phyloP scores from a whole-genome alignment of 2,797 vertebrate species.

The Carapus acus region DNA sequence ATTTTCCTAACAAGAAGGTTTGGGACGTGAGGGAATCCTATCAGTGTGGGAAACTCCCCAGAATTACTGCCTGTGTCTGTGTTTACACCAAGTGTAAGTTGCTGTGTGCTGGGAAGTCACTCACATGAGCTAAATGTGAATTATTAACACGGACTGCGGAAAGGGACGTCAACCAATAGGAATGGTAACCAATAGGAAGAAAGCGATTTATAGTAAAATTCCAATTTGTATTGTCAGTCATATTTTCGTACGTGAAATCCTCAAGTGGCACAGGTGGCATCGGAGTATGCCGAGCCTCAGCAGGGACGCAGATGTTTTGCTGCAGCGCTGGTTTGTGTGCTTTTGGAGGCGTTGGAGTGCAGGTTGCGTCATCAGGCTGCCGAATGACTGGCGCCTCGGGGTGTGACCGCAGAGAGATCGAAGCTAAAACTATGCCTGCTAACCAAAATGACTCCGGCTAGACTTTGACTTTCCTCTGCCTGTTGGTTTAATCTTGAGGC shows the following conservation, averaged over 20 bases:
- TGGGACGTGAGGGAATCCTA: no score
- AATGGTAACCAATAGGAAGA: background rate
- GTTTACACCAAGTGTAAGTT: background rate
- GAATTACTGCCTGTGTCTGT: background rate
- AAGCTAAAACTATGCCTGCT: background rate
- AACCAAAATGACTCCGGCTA: no score
- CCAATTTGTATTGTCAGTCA: no score
- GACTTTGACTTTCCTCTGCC: no score
- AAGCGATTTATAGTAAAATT: background rate
- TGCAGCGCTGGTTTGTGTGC: slow-evolving; percentile 45
- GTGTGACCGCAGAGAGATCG: slow-evolving; percentile 1
- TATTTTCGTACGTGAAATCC: no score
- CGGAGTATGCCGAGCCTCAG: background rate
- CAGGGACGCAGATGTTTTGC: slow-evolving; percentile 23
- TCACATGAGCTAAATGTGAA: background rate
- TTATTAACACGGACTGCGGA: background rate
- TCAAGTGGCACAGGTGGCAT: no score
- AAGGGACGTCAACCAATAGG: background rate
- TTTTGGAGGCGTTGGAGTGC: slow-evolving; percentile 39
- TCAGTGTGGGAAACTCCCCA: slow-evolving; percentile 1
- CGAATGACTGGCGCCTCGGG: slow-evolving; percentile 7
- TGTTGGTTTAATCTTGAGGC: no score
- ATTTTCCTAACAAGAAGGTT: background rate
- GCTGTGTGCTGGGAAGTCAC: background rate
- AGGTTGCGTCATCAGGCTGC: slow-evolving; percentile 33